These are phyloP conservation scores for Cabera pusaria DNA, from an alignment of 2,888 invertebrate species.

Conservation along the genomic window DNA sequence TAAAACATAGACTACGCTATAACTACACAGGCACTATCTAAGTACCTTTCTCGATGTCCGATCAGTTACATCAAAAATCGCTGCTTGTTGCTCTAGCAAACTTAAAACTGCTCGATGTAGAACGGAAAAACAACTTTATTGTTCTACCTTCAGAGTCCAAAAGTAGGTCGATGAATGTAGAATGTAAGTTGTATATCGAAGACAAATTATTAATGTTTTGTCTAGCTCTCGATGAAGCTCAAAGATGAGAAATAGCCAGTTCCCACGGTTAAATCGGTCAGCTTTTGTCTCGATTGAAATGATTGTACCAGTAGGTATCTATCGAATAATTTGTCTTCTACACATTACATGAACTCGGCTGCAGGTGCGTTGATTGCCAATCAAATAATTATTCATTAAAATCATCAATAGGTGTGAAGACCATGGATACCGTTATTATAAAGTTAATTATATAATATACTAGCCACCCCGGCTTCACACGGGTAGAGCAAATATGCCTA, in stretches of 20 bases:
- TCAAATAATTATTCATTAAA: conserved; percentile 15
- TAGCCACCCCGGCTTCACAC: too few species aligned
- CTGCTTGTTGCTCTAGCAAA: conserved; percentile 11
- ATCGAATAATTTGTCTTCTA: conserved; percentile 12
- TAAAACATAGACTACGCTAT: too few species aligned
- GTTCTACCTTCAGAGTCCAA: too few species aligned
- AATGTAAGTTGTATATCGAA: conserved; percentile 2
- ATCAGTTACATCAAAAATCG: conserved; percentile 40
- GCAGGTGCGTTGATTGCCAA: neutral
- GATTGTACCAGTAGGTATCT: conserved; percentile 29
- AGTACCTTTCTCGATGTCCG: conserved; percentile 24
- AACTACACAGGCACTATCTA: too few species aligned
- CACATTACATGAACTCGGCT: neutral
- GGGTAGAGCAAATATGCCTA: too few species aligned
- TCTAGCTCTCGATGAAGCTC: conserved; percentile 22
- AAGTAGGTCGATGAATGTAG: neutral
- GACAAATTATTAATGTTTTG: conserved; percentile 46
- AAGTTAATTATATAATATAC: too few species aligned
- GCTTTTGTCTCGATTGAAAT: conserved; percentile 14
- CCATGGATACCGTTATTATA: too few species aligned
- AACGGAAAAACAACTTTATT: too few species aligned
- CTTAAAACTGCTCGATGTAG: too few species aligned
- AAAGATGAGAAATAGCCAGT: conserved; percentile 30
- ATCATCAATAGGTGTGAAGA: too few species aligned
- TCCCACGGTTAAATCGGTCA: conserved; percentile 37